Percentiles rank a stretch among this genome's conserved stretches.
These are phyloP conservation scores for Polyommatus iphigenia DNA, from an alignment of 2,888 invertebrate species.

Conservation along the genomic window DNA sequence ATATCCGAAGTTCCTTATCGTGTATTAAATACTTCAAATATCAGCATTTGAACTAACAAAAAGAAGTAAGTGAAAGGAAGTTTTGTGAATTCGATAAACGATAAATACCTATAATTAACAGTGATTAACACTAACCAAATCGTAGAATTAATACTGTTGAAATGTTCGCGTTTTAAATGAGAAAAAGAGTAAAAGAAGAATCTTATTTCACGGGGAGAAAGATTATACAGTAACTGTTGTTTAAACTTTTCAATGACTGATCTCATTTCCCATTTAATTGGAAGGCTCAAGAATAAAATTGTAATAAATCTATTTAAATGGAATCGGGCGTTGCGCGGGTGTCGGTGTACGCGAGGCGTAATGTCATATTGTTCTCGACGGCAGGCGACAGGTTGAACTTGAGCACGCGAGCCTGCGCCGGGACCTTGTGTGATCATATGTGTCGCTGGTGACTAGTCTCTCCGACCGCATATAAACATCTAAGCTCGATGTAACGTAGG, in stretches of 20 bases:
- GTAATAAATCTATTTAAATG: constrained; percentile 20
- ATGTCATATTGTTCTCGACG: constrained; percentile 35
- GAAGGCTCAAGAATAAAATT: neutral
- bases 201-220: neutral
- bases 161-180: neutral
- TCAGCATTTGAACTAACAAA: neutral
- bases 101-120: too few species aligned
- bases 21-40: neutral
- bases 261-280: neutral
- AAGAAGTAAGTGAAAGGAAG: neutral
- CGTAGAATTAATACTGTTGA: too few species aligned
- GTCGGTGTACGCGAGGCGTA: constrained; percentile 30
- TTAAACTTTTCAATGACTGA: neutral
- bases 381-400: constrained; percentile 65
- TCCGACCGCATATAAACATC: constrained; percentile 4
- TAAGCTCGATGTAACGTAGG: neutral
- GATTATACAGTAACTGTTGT: neutral
- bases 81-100: too few species aligned
- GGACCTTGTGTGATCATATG: constrained; percentile 43
- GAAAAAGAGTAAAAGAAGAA: neutral
- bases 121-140: neutral
- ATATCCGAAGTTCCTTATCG: constrained; percentile 16
- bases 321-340: constrained; percentile 24
- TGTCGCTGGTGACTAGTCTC: constrained; percentile 11
- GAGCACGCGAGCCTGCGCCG: constrained; percentile 50